These are phyloP conservation scores for Micropterix aruncella DNA, from an alignment of 2,888 invertebrate species.

Conservation along the genomic window DNA sequence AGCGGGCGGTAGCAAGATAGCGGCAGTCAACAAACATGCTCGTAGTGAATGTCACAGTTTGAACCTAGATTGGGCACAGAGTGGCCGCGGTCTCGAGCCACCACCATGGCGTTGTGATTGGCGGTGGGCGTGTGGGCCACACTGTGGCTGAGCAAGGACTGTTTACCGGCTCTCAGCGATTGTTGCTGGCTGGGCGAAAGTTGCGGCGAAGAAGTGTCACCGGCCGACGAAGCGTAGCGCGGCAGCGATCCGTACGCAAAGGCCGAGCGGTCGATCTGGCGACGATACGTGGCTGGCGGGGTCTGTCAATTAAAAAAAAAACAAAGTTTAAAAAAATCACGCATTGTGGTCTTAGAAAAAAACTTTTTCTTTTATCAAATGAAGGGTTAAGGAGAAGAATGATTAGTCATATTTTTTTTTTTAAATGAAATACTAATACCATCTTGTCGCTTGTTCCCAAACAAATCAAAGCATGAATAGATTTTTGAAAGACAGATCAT, in stretches of 20 bases:
- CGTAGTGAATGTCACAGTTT: slow-evolving; percentile 14
- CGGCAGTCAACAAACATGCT: slow-evolving; percentile 16
- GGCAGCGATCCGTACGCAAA: slow-evolving; percentile 65
- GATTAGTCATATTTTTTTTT: too few relatives aligned
- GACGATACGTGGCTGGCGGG: slow-evolving; percentile 59
- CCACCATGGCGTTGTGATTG: slow-evolving; percentile 47
- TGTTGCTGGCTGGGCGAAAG: slow-evolving; percentile 24
- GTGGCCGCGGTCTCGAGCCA: slow-evolving; percentile 50
- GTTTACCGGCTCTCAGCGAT: slow-evolving; percentile 66
- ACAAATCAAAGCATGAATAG: too few relatives aligned
- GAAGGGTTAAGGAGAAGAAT: too few relatives aligned
- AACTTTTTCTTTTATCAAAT: too few relatives aligned
- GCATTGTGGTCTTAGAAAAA: too few relatives aligned
- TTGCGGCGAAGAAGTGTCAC: slow-evolving; percentile 18
- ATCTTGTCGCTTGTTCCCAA: too few relatives aligned
- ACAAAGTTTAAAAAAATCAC: too few relatives aligned
- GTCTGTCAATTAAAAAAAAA: slow-evolving; percentile 46
- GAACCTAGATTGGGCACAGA: slow-evolving; percentile 89
- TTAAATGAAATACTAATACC: too few relatives aligned
- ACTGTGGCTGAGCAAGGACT: slow-evolving; percentile 13
- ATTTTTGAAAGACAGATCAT: too few relatives aligned
- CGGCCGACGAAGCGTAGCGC: slow-evolving; percentile 45
- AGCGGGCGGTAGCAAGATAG: slow-evolving; percentile 10
- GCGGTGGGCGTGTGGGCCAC: slow-evolving; percentile 40
- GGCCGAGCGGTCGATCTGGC: slow-evolving; percentile 55